Evolutionary conservation across 2,888 invertebrate genomes (phyloP).

Genomic region (Atethmia centrago): DNA sequence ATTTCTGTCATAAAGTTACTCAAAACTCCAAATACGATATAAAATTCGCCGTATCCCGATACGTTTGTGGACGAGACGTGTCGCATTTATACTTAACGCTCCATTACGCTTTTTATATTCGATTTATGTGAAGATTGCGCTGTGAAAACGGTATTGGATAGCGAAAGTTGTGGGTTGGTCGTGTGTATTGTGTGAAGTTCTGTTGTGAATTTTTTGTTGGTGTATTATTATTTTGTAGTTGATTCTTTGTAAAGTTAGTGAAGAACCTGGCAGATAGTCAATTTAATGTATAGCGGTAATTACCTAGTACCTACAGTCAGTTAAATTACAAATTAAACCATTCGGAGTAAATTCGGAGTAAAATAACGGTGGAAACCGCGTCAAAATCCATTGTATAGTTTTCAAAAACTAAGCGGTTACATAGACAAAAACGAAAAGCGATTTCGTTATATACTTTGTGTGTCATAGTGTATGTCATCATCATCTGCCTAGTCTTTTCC

Average conservation of each 20-base stretch:
- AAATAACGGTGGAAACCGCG: no score
- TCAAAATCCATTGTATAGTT: no score
- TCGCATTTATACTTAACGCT: constrained; percentile 66
- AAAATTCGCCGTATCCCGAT: constrained; percentile 53
- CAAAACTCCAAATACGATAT: constrained; percentile 57
- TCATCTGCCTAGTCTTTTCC: no score
- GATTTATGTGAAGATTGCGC: constrained; percentile 67
- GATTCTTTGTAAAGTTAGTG: constrained; percentile 4
- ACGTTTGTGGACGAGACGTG: constrained; percentile 52
- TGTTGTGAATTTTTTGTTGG: constrained; percentile 6
- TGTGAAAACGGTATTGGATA: constrained; percentile 61
- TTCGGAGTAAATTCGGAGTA: no score
- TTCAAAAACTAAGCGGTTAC: no score
- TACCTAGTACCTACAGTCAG: no score
- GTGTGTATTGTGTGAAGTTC: constrained; percentile 39
- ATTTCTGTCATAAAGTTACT: constrained; percentile 51
- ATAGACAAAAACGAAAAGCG: no score
- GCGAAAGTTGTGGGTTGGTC: constrained; percentile 45
- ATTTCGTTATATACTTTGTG: no score
- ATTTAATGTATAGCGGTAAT: neutral
- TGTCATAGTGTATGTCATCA: no score
- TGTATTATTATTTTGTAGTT: constrained; percentile 30
- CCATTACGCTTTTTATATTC: constrained; percentile 67
- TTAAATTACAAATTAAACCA: neutral
- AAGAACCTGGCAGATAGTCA: neutral